Conservation (phyloP, 2,888 invertebrate genomes). For the Himalopsyche japonica region DNA sequence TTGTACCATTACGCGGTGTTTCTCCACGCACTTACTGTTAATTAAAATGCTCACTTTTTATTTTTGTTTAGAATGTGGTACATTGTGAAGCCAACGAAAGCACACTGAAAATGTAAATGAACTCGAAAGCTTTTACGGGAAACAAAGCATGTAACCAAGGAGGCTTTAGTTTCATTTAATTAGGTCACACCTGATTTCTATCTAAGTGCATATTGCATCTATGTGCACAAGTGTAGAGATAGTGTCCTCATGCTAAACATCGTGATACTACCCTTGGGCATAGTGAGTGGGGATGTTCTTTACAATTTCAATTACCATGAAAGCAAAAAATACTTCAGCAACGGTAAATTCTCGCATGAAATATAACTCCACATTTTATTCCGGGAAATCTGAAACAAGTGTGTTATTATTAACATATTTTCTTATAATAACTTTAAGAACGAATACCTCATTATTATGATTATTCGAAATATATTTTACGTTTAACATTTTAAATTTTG, state of each 20-base stretch:
- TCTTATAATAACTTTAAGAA: neutral
- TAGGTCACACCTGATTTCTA: neutral
- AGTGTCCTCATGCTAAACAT: neutral
- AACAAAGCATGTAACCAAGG: neutral
- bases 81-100: neutral
- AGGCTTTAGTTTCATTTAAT: neutral
- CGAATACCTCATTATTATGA: neutral
- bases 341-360: neutral
- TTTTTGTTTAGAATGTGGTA: too few relatives aligned
- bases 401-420: neutral
- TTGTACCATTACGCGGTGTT: too few relatives aligned
- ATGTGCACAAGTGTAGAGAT: neutral
- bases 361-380: neutral
- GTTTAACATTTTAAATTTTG: too few relatives aligned
- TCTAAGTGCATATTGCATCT: neutral
- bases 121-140: neutral
- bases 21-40: too few relatives aligned
- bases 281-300: neutral
- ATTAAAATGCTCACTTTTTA: too few relatives aligned
- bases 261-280: neutral
- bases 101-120: neutral
- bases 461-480: too few relatives aligned
- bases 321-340: neutral
- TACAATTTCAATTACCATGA: neutral
- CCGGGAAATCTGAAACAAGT: neutral